These are phyloP conservation scores for Melanerpes aurifrons DNA, from an alignment of 2,113 vertebrate genomes.

Conservation along the genomic window DNA sequence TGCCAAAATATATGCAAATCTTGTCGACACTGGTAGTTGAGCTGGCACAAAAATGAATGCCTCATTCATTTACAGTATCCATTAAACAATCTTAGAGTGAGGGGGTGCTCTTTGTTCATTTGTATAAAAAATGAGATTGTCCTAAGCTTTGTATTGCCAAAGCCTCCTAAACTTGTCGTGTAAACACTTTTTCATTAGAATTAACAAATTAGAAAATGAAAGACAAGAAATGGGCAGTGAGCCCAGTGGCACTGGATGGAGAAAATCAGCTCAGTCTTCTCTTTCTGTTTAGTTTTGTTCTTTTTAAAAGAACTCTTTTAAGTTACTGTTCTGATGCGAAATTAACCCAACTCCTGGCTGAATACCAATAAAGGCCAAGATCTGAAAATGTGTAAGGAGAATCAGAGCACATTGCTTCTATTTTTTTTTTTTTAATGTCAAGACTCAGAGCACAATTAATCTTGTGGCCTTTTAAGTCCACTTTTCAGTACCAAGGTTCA, in stretches of 20 bases:
- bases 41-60: constrained; percentile 80
- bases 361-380: neutral
- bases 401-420: neutral
- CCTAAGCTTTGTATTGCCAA: constrained; percentile 56
- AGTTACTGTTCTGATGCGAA: constrained; percentile 25
- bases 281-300: neutral
- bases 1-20: constrained; percentile 80
- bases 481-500: neutral
- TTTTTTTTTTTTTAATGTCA: neutral
- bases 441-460: neutral
- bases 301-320: constrained; percentile 23
- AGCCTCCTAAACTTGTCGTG: constrained; percentile 14
- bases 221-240: constrained; percentile 41
- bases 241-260: neutral
- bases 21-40: constrained; percentile 70
- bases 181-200: constrained; percentile 58
- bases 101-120: constrained; percentile 50
- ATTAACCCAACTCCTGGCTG: neutral
- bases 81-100: constrained; percentile 69
- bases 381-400: neutral
- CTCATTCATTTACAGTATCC: constrained; percentile 78
- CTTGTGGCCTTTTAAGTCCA: neutral
- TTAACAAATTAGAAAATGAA: constrained; percentile 54
- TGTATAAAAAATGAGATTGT: constrained; percentile 70
- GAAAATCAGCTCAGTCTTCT: constrained; percentile 28